A percentile compares a stretch with the other conserved stretches of the same genome.
Conservation (phyloP, 2,113 vertebrate genomes). For the Siniperca chuatsi region DNA sequence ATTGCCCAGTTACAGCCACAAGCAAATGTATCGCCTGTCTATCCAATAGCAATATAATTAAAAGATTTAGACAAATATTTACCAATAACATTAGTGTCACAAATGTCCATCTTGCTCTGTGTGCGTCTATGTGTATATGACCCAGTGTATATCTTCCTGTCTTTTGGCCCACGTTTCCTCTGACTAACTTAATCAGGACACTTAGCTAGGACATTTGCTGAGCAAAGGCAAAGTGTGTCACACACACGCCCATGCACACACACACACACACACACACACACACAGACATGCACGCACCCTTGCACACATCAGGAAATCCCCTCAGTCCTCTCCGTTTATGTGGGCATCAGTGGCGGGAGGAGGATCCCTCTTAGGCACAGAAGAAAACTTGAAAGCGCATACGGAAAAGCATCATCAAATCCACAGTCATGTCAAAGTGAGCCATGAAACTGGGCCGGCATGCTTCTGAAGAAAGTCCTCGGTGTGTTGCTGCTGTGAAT, state of each 20-base stretch:
- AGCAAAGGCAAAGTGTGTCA: slow-evolving; percentile 67
- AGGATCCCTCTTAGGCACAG: slow-evolving; percentile 51
- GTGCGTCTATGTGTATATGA: neutral
- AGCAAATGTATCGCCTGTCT: neutral
- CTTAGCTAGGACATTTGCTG: slow-evolving; percentile 67
- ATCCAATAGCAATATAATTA: neutral
- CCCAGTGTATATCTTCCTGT: neutral
- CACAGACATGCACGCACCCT: slow-evolving; percentile 13
- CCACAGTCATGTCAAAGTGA: slow-evolving; percentile 56
- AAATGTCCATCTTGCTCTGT: neutral
- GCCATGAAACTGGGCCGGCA: slow-evolving; percentile 65
- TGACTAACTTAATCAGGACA: slow-evolving; percentile 77
- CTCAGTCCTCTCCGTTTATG: slow-evolving; percentile 57
- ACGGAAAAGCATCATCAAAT: slow-evolving; percentile 56
- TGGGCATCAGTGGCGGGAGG: slow-evolving; percentile 18
- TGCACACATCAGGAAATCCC: slow-evolving; percentile 65
- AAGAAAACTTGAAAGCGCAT: slow-evolving; percentile 31
- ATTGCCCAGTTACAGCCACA: neutral
- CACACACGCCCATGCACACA: slow-evolving; percentile 25
- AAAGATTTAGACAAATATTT: neutral
- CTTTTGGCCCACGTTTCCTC: slow-evolving; percentile 53
- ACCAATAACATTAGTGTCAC: neutral
- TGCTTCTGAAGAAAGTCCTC: slow-evolving; percentile 59
- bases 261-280: slow-evolving; percentile 6
- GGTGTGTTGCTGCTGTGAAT: slow-evolving; percentile 54